Evolutionary conservation across 2,113 vertebrate species (phyloP).

Genomic region (Hippocampus zosterae): DNA sequence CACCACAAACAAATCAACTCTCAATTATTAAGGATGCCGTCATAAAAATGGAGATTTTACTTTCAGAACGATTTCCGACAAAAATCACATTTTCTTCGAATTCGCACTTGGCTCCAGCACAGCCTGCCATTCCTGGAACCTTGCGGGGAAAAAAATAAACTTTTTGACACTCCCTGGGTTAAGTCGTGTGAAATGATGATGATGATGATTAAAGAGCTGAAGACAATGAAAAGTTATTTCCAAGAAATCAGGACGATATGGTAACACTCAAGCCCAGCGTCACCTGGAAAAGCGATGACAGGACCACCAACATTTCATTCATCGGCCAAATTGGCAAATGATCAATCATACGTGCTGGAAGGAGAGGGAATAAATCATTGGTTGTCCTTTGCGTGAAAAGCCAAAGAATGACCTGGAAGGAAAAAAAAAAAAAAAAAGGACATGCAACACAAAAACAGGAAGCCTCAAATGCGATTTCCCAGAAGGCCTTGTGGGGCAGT

Average conservation of each 20-base stretch:
- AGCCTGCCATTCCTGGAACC: too few species aligned
- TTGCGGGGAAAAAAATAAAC: too few species aligned
- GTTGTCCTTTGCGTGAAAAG: conserved; percentile 29
- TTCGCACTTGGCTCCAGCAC: too few species aligned
- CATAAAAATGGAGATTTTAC: too few species aligned
- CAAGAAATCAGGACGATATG: neutral
- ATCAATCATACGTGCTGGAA: neutral
- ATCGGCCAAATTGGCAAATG: neutral
- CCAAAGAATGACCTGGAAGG: neutral
- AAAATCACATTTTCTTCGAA: too few species aligned
- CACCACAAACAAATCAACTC: too few species aligned
- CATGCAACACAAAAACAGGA: conserved; percentile 35
- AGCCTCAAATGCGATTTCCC: conserved; percentile 35
- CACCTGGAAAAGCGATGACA: conserved; percentile 15
- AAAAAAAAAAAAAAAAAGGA: conserved; percentile 52
- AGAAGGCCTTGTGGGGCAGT: conserved; percentile 43
- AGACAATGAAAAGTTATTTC: conserved; percentile 6
- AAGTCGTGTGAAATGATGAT: neutral
- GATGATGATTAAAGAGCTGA: neutral
- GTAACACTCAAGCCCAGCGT: neutral
- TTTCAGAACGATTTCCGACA: too few species aligned
- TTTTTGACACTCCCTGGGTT: too few species aligned
- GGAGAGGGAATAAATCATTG: conserved; percentile 39
- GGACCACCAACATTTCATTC: conserved; percentile 55
- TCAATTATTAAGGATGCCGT: too few species aligned